Base-by-base conservation (phyloP, 2,888 invertebrate species). In the Amorpha juglandis region DNA sequence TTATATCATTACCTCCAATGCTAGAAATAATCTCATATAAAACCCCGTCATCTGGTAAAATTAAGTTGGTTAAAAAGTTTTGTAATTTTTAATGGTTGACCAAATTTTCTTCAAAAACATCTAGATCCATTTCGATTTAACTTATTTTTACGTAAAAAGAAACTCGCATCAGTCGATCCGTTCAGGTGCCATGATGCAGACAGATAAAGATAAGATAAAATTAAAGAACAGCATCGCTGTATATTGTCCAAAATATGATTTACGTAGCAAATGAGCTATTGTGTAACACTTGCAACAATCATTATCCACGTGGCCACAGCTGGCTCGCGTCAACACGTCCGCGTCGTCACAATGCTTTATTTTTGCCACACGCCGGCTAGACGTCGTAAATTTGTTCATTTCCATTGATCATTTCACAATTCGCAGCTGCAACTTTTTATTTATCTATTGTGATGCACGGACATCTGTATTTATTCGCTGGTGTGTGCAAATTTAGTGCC, bases 351-450 rank as follows among this genome's bases (percentile, higher is more conserved):
- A 50, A 45, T 48, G 35, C 33, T n/a, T 51, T 69, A 70, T 70
- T 68, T 63, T 70, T 70, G 69, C 67, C 55, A 47, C 42, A 66
- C 70, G 67, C 33, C 69, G 76, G 70, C 80, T 73, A 80, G 81
- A 81, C 81, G 71, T 75, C 73, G 73, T 80, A 76, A 78, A 78
- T 73, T 73, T 62, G 65, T 21, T 53, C 71, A 69, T 73, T 74
- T 76, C 71, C 68, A 68, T 65, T 58, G 64, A 48, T 52, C 51
- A 62, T 33, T 66, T 63, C 21, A 63, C 62, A 62, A 19, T 63
- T 27, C 45, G 9, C 45, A 33, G 7, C 47, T 55, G 62, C 19
- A n/a, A 21, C 63, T 75, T 65, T 67, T 50, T 64, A 69, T 68
- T 68, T 14, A 38, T 51, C 47, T 63, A 58, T 45, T 64, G 48